Evolutionary conservation across 2,113 vertebrate species (phyloP), one percentile per base, ranked within the genome.

Genomic region (Scartelaos histophorus): DNA sequence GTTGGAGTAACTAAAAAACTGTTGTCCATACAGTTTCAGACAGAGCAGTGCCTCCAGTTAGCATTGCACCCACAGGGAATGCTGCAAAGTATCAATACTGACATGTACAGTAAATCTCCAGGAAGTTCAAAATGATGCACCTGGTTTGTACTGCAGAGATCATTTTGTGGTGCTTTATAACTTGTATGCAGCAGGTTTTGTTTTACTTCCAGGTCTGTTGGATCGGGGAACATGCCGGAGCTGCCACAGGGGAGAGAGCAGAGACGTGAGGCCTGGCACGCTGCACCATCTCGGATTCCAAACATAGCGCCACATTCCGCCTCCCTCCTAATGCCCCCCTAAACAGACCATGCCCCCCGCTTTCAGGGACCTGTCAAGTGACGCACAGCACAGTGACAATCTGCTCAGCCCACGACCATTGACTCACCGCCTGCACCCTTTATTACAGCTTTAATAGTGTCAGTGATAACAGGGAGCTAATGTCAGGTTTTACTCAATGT

Each of bases 291-390:
- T 87, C 73, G 76, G 82, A 93, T 91, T 92, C 90, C 90, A 87
- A 85, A 86, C 90, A 92, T 92, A 86, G 89, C 76, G 85, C 68
- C 81, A 91, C 90, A 91, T 92, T 88, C 85, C 78, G 38, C 70
- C 67, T 74, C 71, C 58, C 46, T 71, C 62, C 77, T 78, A 82
- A 82, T 86, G 78, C 82, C 76, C 79, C 66, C 61, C 46, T 64
- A 75, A 83, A 67, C 84, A 79, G 80, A 71, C 70, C 35, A 17
- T 62, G 79, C 76, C 67, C 69, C 69, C 70, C 67, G 71, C 77
- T 72, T 77, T 82, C 78, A 80, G 69, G 68, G 82, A 84, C 73
- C 73, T 71, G 69, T 83, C 76, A 74, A 43, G 65, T 71, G 72
- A 79, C 73, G 57, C 58, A 67, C 56, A 0, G 7, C 57, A 29